A percentile compares a stretch with the other conserved stretches of the same genome.
These are phyloP conservation scores for Gastrophysa polygoni DNA, from an alignment of 2,888 invertebrate species.

Conservation along the genomic window DNA sequence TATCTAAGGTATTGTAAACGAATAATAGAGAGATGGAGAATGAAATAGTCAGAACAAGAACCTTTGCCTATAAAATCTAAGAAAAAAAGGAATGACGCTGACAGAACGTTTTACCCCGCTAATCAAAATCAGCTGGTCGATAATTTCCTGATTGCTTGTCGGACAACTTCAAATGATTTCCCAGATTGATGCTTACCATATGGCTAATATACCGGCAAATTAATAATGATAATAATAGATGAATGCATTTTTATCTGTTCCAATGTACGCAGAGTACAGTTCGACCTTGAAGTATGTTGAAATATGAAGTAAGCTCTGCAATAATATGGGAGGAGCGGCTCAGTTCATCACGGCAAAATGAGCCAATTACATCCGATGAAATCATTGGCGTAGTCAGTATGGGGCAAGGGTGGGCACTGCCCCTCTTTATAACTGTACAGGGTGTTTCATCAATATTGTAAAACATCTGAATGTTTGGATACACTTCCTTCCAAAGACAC, in stretches of 20 bases:
- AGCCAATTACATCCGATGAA: slow-evolving; percentile 1
- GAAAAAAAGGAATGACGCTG: not conserved
- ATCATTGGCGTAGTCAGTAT: too few species aligned
- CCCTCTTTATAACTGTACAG: too few species aligned
- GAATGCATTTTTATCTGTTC: too few species aligned
- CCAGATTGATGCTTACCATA: not conserved
- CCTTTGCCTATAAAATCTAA: not conserved
- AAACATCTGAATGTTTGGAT: too few species aligned
- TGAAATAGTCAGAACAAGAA: too few species aligned
- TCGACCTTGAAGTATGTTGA: not conserved
- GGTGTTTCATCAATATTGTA: too few species aligned
- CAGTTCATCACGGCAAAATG: slow-evolving; percentile 7
- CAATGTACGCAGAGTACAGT: not conserved
- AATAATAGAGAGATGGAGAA: too few species aligned
- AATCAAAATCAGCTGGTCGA: not conserved
- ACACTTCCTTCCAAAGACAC: too few species aligned
- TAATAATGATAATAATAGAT: not conserved
- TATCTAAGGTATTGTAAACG: too few species aligned
- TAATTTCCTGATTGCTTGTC: not conserved
- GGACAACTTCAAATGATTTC: not conserved
- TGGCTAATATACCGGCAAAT: not conserved
- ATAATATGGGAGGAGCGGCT: slow-evolving; percentile 10
- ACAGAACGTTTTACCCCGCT: not conserved
- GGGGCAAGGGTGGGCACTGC: too few species aligned
- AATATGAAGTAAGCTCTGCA: slow-evolving; percentile 4